A percentile compares a stretch with the other conserved stretches of the same genome.
Evolutionary conservation across 1,140 invertebrate species (phyloP).

Genomic region (Pomphorhynchus laevis): DNA sequence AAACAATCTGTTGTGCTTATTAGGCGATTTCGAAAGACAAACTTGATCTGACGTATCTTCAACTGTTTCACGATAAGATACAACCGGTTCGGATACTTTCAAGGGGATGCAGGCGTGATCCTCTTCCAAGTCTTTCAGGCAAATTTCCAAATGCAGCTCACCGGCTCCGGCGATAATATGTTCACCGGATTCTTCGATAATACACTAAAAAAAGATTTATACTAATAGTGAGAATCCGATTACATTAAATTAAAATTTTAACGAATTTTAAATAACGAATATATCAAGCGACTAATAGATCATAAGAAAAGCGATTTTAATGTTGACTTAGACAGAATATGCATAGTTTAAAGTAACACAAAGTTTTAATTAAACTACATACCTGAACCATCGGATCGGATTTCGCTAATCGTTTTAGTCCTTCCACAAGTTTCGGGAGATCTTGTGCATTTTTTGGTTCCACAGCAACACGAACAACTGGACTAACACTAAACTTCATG

Average conservation of each 20-base stretch:
- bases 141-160: slow-evolving; percentile 10
- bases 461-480: slow-evolving; percentile 90
- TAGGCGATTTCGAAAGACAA: slow-evolving; percentile 1
- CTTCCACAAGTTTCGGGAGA: slow-evolving; percentile 86
- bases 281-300: too few species aligned
- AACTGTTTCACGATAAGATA: slow-evolving; percentile 3
- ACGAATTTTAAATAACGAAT: too few species aligned
- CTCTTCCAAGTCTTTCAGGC: slow-evolving; percentile 9
- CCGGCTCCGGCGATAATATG: slow-evolving; percentile 26
- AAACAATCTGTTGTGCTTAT: slow-evolving; percentile 19
- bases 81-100: slow-evolving; percentile 3
- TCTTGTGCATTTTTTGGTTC: slow-evolving; percentile 95
- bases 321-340: too few species aligned
- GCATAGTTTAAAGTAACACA: too few species aligned
- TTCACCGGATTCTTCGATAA: slow-evolving; percentile 5
- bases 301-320: too few species aligned
- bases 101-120: slow-evolving; percentile 5
- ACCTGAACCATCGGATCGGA: slow-evolving; percentile 87
- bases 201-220: background rate
- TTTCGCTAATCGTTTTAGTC: slow-evolving; percentile 76
- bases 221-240: background rate
- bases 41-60: background rate
- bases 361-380: slow-evolving; percentile 3
- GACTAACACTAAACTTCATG: slow-evolving; percentile 71
- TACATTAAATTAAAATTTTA: slow-evolving; percentile 9